Conservation (phyloP, 37 sponge, comb jelly and placozoan genomes). For the Chondrosia reniformis region DNA sequence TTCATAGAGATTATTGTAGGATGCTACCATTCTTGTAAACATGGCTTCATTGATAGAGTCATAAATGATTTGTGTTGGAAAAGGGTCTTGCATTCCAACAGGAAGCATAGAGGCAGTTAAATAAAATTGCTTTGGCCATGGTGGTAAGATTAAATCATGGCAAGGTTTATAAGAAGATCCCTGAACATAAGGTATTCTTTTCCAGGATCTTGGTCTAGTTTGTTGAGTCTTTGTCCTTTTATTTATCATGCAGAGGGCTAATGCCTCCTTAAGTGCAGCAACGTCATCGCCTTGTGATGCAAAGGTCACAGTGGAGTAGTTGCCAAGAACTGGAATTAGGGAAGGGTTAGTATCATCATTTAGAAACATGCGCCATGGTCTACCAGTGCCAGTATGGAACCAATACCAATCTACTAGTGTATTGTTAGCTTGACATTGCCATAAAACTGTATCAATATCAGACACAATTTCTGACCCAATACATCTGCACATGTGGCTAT, state of each 20-base stretch:
- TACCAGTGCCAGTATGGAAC: not conserved
- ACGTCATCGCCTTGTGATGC: not conserved
- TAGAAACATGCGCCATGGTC: constrained; percentile 37
- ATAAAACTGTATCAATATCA: not conserved
- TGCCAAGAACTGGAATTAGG: constrained; percentile 30
- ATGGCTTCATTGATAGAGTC: constrained; percentile 4
- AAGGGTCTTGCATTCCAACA: constrained; percentile 8
- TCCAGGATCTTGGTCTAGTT: too few relatives aligned
- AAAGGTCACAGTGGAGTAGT: constrained; percentile 31
- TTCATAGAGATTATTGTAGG: not conserved
- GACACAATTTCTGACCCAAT: constrained; percentile 7
- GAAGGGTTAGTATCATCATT: constrained; percentile 26
- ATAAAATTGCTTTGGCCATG: constrained; percentile 22
- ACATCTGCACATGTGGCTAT: constrained; percentile 14
- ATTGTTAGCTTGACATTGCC: constrained; percentile 20
- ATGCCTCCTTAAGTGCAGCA: not conserved
- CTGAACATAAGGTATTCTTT: too few relatives aligned
- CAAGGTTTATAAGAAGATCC: not conserved
- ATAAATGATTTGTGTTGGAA: constrained; percentile 27
- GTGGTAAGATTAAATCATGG: not conserved
- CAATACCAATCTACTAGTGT: constrained; percentile 52
- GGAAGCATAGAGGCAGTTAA: constrained; percentile 33
- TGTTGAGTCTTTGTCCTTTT: not conserved
- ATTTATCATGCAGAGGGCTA: not conserved
- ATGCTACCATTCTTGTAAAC: constrained; percentile 2